A percentile compares a stretch with the other conserved stretches of the same genome.
Conservation (phyloP, 2,888 invertebrate species). For the Apotomis turbidana region DNA sequence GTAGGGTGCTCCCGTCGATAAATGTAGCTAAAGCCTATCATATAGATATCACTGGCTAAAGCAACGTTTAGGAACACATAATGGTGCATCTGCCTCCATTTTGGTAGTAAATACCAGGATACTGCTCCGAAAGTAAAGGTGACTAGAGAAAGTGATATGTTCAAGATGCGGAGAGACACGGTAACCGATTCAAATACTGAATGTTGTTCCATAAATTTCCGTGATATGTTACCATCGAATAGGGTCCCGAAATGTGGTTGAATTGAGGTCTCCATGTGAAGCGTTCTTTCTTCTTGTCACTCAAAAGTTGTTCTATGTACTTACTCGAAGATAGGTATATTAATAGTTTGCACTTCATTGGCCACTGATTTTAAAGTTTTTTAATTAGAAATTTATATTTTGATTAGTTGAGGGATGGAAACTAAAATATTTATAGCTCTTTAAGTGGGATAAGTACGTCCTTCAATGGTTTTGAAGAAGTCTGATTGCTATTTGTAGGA, state of each 20-base stretch:
- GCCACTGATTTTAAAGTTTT: no score
- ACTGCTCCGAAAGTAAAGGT: not conserved
- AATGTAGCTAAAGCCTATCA: not conserved
- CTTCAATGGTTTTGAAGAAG: no score
- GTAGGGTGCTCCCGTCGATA: not conserved
- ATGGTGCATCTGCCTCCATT: not conserved
- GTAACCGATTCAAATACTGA: not conserved
- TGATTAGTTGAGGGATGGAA: no score
- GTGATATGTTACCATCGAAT: not conserved
- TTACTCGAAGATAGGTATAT: no score
- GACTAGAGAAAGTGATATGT: not conserved
- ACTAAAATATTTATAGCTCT: no score
- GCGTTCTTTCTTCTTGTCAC: no score
- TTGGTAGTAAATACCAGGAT: not conserved
- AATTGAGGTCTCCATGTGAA: not conserved
- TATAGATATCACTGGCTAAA: not conserved
- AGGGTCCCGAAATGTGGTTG: not conserved
- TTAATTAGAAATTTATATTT: no score
- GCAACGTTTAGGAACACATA: constrained; percentile 17
- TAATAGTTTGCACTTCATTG: no score
- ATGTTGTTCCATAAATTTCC: not conserved
- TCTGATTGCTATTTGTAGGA: no score
- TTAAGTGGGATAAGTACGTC: no score
- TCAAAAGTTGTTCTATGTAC: no score
- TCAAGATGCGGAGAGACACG: not conserved